Percentiles rank a stretch among this genome's conserved stretches.
Conservation (phyloP, 1,140 invertebrate genomes). For the Grapholita molesta region DNA sequence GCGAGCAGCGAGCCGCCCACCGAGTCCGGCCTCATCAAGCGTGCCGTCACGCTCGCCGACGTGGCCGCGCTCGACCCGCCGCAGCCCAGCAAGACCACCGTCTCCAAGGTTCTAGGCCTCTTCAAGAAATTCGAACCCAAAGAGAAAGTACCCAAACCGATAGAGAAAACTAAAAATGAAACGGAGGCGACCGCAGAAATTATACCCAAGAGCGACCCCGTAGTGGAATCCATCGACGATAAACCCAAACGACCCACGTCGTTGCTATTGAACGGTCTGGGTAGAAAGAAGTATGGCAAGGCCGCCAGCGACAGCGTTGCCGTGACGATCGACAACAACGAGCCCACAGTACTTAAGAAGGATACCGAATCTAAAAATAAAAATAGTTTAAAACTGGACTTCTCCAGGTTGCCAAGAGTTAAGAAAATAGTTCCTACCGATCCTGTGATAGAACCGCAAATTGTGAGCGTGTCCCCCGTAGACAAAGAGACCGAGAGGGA, state of each 20-base stretch:
- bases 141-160: slow-evolving; percentile 48
- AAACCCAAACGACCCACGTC: slow-evolving; percentile 73
- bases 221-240: slow-evolving; percentile 37
- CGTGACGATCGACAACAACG: slow-evolving; percentile 41
- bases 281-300: slow-evolving; percentile 61
- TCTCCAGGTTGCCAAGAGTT: slow-evolving; percentile 80
- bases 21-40: slow-evolving; percentile 81
- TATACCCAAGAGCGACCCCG: slow-evolving; percentile 47
- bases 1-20: slow-evolving; percentile 72
- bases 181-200: slow-evolving; percentile 28
- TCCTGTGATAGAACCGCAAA: slow-evolving; percentile 72
- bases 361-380: slow-evolving; percentile 57
- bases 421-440: slow-evolving; percentile 77
- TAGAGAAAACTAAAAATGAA: slow-evolving; percentile 44
- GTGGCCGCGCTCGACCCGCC: slow-evolving; percentile 72
- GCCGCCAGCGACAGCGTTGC: slow-evolving; percentile 55
- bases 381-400: slow-evolving; percentile 83
- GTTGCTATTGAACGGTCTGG: slow-evolving; percentile 70
- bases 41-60: slow-evolving; percentile 84
- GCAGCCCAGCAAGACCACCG: slow-evolving; percentile 77
- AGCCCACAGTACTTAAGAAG: slow-evolving; percentile 49
- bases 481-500: slow-evolving; percentile 55
- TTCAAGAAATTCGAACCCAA: slow-evolving; percentile 83
- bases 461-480: slow-evolving; percentile 55
- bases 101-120: slow-evolving; percentile 84